Percentiles rank a stretch among this genome's conserved stretches.
These are phyloP conservation scores for Poecilia velifera DNA, from an alignment of 2,797 vertebrate genomes.

Conservation along the genomic window DNA sequence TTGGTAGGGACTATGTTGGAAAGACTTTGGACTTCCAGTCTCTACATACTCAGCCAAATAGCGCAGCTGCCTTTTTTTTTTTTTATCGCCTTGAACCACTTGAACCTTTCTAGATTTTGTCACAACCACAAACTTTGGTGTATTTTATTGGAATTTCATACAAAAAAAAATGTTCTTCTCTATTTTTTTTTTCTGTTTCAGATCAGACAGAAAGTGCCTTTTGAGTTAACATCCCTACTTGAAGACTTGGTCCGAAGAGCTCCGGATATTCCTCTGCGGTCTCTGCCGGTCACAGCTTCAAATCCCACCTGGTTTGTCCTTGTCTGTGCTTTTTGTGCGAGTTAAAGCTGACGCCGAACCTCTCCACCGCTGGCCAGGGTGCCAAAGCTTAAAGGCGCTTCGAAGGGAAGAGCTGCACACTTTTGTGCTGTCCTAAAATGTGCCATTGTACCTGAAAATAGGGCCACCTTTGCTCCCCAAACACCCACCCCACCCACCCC, in stretches of 20 bases:
- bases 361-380: slow-evolving; percentile 42
- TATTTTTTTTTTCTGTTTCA: slow-evolving; percentile 43
- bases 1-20: slow-evolving; percentile 52
- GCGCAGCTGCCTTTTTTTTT: background rate
- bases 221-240: slow-evolving; percentile 66
- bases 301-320: slow-evolving; percentile 53
- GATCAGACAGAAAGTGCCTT: slow-evolving; percentile 81
- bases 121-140: background rate
- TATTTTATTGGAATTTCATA: background rate
- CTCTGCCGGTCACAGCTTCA: slow-evolving; percentile 71
- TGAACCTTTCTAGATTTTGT: background rate
- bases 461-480: slow-evolving; percentile 58
- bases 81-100: background rate
- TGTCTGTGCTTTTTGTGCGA: slow-evolving; percentile 57
- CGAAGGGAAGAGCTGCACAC: slow-evolving; percentile 56
- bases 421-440: slow-evolving; percentile 69
- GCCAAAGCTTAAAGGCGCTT: slow-evolving; percentile 52
- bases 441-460: slow-evolving; percentile 76
- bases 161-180: background rate
- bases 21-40: slow-evolving; percentile 37
- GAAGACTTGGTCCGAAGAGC: slow-evolving; percentile 69
- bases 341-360: slow-evolving; percentile 36
- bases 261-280: slow-evolving; percentile 52
- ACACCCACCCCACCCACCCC: slow-evolving; percentile 2
- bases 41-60: slow-evolving; percentile 9